A percentile compares a stretch with the other conserved stretches of the same genome.
phyloP scores from a whole-genome alignment of 2,797 vertebrate species.

The Podarcis lilfordi region DNA sequence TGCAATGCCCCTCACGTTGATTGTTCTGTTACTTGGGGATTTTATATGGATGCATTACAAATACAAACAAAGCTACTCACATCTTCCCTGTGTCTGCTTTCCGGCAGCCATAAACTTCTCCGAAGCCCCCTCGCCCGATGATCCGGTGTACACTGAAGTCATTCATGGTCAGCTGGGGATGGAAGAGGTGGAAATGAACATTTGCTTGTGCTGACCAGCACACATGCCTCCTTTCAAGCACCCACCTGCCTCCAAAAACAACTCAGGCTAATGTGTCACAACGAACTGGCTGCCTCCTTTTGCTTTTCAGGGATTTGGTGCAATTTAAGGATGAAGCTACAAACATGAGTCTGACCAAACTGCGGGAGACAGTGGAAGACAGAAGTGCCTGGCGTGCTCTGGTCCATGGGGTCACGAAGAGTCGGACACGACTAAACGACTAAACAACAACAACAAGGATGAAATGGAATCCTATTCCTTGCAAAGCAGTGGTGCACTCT shows the following conservation, averaged over 20 bases:
- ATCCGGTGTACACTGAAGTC: conserved; percentile 99
- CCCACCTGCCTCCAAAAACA: neutral
- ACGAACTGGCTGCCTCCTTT: neutral
- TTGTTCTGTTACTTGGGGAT: conserved; percentile 4
- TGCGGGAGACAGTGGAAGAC: no score
- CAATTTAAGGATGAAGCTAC: neutral
- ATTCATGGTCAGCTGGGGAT: conserved; percentile 92
- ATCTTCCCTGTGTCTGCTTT: conserved; percentile 99
- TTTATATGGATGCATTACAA: neutral
- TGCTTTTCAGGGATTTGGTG: neutral
- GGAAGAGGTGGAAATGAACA: conserved; percentile 1
- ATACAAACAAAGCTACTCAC: conserved; percentile 76
- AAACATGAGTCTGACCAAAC: no score
- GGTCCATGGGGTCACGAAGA: no score
- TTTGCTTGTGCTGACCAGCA: conserved; percentile 5
- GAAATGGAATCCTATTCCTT: neutral
- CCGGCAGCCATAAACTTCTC: conserved; percentile 97
- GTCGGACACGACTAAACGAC: no score
- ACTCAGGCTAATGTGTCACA: no score
- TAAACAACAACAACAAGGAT: no score
- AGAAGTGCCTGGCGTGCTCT: no score
- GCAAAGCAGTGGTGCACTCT: neutral
- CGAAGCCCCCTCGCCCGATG: conserved; percentile 96
- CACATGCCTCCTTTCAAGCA: neutral
- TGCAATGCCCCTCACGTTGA: accelerated